phyloP scores from a whole-genome alignment of 1,140 invertebrate species.

The Agrypnia vestita region DNA sequence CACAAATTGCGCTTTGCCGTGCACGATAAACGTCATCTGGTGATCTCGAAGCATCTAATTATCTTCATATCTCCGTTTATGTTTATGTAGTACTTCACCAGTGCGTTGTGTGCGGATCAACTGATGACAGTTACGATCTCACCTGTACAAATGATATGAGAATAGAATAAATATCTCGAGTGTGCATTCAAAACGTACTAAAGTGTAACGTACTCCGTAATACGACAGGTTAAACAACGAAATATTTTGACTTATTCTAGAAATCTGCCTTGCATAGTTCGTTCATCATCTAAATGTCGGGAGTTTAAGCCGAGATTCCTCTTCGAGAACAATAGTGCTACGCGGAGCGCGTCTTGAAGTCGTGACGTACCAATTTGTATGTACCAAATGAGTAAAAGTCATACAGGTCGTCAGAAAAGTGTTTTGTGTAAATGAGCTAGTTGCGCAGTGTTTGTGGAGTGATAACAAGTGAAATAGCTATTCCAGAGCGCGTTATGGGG shows the following conservation, averaged over 20 bases:
- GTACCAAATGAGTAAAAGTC: background rate
- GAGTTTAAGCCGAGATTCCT: background rate
- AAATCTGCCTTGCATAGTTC: too few relatives aligned
- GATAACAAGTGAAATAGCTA: background rate
- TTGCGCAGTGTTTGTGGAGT: constrained; percentile 18
- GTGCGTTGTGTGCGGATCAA: background rate
- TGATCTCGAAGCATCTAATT: background rate
- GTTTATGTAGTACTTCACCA: background rate
- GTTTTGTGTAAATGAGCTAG: constrained; percentile 5
- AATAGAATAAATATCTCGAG: too few relatives aligned
- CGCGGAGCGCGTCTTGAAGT: background rate
- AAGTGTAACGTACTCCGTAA: too few relatives aligned
- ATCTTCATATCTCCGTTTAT: background rate
- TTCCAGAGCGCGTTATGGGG: constrained; percentile 34
- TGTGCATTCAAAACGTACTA: too few relatives aligned
- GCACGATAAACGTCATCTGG: background rate
- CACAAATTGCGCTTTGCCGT: constrained; percentile 20
- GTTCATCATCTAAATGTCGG: constrained; percentile 28
- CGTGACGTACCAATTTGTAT: background rate
- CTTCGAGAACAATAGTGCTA: background rate
- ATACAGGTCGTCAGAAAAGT: background rate
- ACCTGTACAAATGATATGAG: too few relatives aligned
- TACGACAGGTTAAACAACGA: too few relatives aligned
- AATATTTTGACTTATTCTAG: too few relatives aligned
- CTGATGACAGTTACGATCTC: too few relatives aligned